Conservation (phyloP, 1,140 invertebrate genomes). For the Achatina immaculata region DNA sequence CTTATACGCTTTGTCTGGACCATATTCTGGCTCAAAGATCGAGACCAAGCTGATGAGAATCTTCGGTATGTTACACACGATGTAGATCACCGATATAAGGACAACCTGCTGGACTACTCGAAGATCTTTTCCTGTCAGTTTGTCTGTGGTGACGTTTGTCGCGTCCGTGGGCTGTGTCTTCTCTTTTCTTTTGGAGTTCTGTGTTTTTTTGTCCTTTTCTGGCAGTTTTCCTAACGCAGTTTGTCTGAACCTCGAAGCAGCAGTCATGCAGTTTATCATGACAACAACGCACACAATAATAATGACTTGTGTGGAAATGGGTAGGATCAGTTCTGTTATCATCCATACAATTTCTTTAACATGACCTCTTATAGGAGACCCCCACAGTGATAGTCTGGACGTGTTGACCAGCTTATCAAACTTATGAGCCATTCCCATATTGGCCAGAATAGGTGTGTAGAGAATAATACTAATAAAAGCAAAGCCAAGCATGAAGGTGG, state of each 20-base stretch:
- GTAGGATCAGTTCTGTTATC: neutral
- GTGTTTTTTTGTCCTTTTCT: no score
- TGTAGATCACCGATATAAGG: no score
- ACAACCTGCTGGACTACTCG: no score
- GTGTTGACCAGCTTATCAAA: neutral
- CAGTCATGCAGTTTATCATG: no score
- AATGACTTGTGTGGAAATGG: neutral
- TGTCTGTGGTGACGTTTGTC: no score
- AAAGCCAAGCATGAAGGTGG: neutral
- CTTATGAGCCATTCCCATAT: constrained; percentile 1
- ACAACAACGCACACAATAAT: neutral
- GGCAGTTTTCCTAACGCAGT: no score
- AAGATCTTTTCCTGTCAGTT: no score
- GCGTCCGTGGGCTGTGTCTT: no score
- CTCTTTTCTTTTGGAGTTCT: no score
- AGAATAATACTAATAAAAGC: neutral
- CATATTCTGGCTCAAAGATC: neutral
- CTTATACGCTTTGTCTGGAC: neutral
- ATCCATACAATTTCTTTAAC: neutral
- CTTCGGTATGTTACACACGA: neutral
- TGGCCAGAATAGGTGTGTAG: neutral
- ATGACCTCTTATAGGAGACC: neutral
- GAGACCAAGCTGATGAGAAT: neutral
- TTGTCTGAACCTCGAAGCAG: no score
- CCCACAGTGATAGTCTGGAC: neutral